Base-by-base conservation (phyloP, 2,113 vertebrate species). In the Brevimyrus niger region DNA sequence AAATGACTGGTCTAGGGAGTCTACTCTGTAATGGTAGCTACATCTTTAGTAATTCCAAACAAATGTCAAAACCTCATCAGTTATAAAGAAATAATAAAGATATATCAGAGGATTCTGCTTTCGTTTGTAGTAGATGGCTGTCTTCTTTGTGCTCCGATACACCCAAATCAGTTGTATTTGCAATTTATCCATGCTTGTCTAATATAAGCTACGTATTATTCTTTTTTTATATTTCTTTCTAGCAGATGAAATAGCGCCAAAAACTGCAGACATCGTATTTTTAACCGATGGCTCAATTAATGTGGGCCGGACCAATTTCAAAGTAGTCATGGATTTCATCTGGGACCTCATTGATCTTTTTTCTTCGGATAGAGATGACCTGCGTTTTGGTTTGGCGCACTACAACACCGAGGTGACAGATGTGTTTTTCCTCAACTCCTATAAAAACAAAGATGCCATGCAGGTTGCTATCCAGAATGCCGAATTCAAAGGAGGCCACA, bases 251-350 rank as follows among this genome's bases (percentile, higher is more conserved):
- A 21, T 90, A 1, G 90, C 88, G 53, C 92, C 94, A 73, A 99
- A 98, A 92, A 95, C 96, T 89, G 98, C 97, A 3, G 98, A 99
- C 86, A 97, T 99, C 11, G 97, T 99, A 61, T 99, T 99, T 95
- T 94, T 99, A 90, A 92, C 99, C 93, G 98, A 99, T 35, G 96
- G 98, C 7, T 99, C 98, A 91, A 99, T 99, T 89, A 99, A 99
- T 88, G 93, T 99, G 89, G 96, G 96, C 73, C 95, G 92, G 55
- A 93, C 94, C 0, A 96, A 95, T 91, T 99, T 99, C 93, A 96
- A 95, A 13, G 92, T 95, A 90, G 96, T 98, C 82, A 96, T 97
- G 89, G 53, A 91, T 0, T 99, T 99, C 6, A 96, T 97, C 50
- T 91, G 89, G 4, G 97, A 95, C 0, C 94, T 99, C 6, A 95